phyloP scores from a whole-genome alignment of 2,113 vertebrate species.

The Brachyhypopomus gauderio region DNA sequence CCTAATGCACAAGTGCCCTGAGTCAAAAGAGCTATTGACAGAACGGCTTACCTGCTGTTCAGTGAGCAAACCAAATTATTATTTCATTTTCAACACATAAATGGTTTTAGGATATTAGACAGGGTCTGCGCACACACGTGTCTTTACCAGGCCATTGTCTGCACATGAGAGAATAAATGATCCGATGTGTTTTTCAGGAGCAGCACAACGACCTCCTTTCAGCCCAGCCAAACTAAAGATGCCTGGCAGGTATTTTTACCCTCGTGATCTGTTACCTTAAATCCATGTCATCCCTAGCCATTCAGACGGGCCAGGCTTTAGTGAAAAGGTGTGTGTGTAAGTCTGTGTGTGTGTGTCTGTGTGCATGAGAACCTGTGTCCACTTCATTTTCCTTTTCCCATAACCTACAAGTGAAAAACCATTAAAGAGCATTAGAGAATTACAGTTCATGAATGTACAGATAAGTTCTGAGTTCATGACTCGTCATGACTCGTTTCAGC shows the following conservation, averaged over 20 bases:
- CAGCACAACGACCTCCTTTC: conserved; percentile 46
- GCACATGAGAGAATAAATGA: conserved; percentile 36
- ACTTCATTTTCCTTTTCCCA: neutral
- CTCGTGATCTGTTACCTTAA: conserved; percentile 42
- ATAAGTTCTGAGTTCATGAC: too few species aligned
- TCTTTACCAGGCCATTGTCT: conserved; percentile 25
- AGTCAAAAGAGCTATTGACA: conserved; percentile 54
- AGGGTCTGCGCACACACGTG: conserved; percentile 13
- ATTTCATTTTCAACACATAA: conserved; percentile 50
- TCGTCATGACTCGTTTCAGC: too few species aligned
- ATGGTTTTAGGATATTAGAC: conserved; percentile 52
- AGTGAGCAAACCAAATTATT: conserved; percentile 46
- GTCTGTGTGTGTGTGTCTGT: conserved; percentile 5
- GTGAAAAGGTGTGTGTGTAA: conserved; percentile 19
- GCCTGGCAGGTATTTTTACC: conserved; percentile 16
- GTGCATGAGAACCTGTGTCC: neutral
- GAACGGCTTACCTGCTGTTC: conserved; percentile 43
- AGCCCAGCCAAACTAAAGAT: conserved; percentile 30
- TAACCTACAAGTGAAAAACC: neutral
- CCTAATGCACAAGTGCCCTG: conserved; percentile 41
- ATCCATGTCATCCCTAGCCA: conserved; percentile 1
- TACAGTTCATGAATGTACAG: neutral
- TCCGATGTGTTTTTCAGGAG: conserved; percentile 41
- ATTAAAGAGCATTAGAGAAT: too few species aligned
- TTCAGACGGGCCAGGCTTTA: neutral